Evolutionary conservation across 2,888 invertebrate genomes (phyloP), one percentile per base, ranked within the genome.

Genomic region (Nudaria mundana): DNA sequence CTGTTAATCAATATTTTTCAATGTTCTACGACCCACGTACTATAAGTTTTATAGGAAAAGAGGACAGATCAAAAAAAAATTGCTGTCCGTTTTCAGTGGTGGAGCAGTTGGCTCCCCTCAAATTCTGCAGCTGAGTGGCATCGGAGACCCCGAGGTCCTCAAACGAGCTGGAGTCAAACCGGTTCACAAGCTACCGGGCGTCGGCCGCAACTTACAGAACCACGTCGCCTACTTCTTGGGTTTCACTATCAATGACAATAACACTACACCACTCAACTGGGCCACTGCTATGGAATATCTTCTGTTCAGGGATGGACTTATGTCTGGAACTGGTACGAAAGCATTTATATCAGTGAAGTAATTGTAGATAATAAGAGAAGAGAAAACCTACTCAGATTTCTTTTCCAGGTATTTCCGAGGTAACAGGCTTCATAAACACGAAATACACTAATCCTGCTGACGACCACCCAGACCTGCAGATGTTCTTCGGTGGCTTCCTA

Each of bases 61-160:
- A n/a, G n/a, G n/a, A n/a, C n/a, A n/a, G n/a, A n/a, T n/a, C n/a
- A n/a, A n/a, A n/a, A n/a, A n/a, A n/a, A n/a, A n/a, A n/a, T n/a
- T n/a, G n/a, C n/a, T n/a, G n/a, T n/a, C n/a, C n/a, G n/a, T n/a
- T n/a, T 56, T 0, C 55, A 91, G 91, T 48, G 94, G 91, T 5
- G 97, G 98, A 0, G 95, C 98, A 7, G 95, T 99, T 1, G 98
- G 97, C 55, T 95, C 98, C 0, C 98, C 98, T 0, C 98, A 99
- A 73, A 87, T 99, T 30, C 91, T 99, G 8, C 91, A 98, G 65
- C 90, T 97, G 26, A 97, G 97, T 53, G 98, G 98, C 6, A 90
- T 98, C 7, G 97, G 97, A 0, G 95, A 95, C 18, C 91, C 90
- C 1, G 91, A 91, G 0, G 94, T 96, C 10, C 84, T 97, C 11